Evolutionary conservation across 2,113 vertebrate genomes (phyloP), one percentile per base, ranked within the genome.

Genomic region (Lasiurus cinereus): DNA sequence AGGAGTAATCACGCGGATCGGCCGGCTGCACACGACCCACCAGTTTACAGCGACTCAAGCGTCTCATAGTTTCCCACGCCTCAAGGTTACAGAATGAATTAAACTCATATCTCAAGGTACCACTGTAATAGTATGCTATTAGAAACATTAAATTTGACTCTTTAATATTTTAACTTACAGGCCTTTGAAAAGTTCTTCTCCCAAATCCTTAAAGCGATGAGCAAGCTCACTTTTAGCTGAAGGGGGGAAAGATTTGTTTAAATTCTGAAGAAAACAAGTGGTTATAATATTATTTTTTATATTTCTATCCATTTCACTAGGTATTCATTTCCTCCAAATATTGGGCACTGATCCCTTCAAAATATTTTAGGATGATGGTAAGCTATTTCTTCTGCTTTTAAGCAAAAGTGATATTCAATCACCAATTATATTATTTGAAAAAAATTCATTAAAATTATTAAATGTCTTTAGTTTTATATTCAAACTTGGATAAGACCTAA

Each of bases 161-260:
- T 72, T 95, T 4, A 52, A 6, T 62, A 39, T 0, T 0, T 96
- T 92, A 54, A 98, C 98, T 98, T 97, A 98, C 98, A 97, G 88
- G 59, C 22, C 97, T 95, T 96, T 97, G 80, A 98, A 98, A 21
- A 83, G 1, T 10, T 93, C 64, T 83, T 98, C 97, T 82, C 98
- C 97, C 95, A 98, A 52, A 59, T 97, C 94, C 0, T 94, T 95
- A 90, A 43, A 98, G 46, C 98, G 97, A 62, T 96, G 97, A 92
- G 96, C 98, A 62, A 98, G 96, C 0, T 97, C 97, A 56, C 98
- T 98, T 78, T 98, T 97, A 0, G 97, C 98, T 98, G 69, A 6
- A 7, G 52, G 56, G 62, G 11, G 1, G 52, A 78, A 64, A 77
- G 21, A 24, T 67, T 33, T 21, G 52, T 54, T 85, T 31, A 56